Base-by-base conservation (phyloP, 1,140 invertebrate genomes). In the Drosophila saltans region DNA sequence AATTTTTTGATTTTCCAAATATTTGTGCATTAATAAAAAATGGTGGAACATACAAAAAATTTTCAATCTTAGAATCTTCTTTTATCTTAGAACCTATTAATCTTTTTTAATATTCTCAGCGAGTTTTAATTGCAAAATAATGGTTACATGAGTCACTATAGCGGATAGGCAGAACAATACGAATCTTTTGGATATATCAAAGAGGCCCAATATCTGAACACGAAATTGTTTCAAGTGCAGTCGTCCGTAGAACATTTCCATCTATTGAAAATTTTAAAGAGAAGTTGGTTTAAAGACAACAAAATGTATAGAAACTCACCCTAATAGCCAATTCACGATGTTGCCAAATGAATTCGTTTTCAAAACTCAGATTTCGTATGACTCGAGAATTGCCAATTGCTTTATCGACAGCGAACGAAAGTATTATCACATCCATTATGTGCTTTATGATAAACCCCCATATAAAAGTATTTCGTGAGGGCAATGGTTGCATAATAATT, bases 331-430 rank as follows among this genome's bases (percentile, higher is more conserved):
- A 10, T 26, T 26, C 45, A 7, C 45, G 45, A 8, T 52, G 45
- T 52, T 52, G 45, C 45, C 45, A 52, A 21, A 52, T 52, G 21
- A 52, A 52, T 52, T 52, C 45, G 2, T 10, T 52, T 26, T 52
- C 21, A 9, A 52, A 52, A 26, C 45, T 26, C 7, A 26, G 21
- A 52, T 26, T 26, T 0, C 45, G 21, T 24, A 52, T 52, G 26
- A 26, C 45, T 24, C 21, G 45, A 9, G 45, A 52, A 1, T 8
- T 52, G 0, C 0, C 8, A 26, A 52, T 26, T 52, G 45, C 45
- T 3, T 52, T 52, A 52, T 52, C 45, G 6, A 26, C 45, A 3
- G 45, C 45, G 3, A 52, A 26, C 8, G 8, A 52, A 26, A 52
- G 45, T 26, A 52, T 26, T 9, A 52, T 10, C 3, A 52, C 8